Evolutionary conservation across 2,797 vertebrate species (phyloP), one percentile per base, ranked within the genome.

Genomic region (Luscinia megarhynchos): DNA sequence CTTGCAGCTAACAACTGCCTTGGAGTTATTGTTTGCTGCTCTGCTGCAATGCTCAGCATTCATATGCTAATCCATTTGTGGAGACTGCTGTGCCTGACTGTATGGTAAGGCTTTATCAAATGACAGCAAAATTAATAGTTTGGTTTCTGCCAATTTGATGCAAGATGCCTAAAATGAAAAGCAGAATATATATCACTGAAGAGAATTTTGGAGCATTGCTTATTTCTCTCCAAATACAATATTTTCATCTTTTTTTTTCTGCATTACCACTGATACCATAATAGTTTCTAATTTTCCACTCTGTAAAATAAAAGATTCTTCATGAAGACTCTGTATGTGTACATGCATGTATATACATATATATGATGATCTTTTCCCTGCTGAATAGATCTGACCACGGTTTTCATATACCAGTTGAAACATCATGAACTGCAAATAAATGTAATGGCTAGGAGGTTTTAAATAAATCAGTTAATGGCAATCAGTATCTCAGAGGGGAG

Each of bases 121-220:
- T 55, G 48, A 91, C 69, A 89, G 69, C 62, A 92, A 95, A 96
- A 95, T 93, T 95, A 91, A 69, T 86, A 93, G 58, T 63, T 89
- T 85, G 43, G 32, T 48, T 91, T 86, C 81, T 89, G 48, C 73
- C 76, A 89, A 81, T 91, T 95, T 73, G 61, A 68, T 87, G 51
- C 29, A 84, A 91, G 64, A 83, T 68, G 51, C 43, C 84, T 75
- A 66, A 66, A 46, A 74, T 59, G 55, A 92, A 87, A 89, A 94
- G 51, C 26, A 63, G 55, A 78, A 75, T 55, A 85, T 59, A 15
- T 50, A 61, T 32, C 45, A 77, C 48, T 21, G 11, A 84, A 70
- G 15, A 84, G 20, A 82, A 91, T 58, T 95, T 89, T 69, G 11
- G 26, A 91, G 43, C 58, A 72, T 36, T 24, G 17, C 34, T 91